These are phyloP conservation scores for Erpobdella octoculata DNA, from an alignment of 2,888 invertebrate species.

Conservation along the genomic window DNA sequence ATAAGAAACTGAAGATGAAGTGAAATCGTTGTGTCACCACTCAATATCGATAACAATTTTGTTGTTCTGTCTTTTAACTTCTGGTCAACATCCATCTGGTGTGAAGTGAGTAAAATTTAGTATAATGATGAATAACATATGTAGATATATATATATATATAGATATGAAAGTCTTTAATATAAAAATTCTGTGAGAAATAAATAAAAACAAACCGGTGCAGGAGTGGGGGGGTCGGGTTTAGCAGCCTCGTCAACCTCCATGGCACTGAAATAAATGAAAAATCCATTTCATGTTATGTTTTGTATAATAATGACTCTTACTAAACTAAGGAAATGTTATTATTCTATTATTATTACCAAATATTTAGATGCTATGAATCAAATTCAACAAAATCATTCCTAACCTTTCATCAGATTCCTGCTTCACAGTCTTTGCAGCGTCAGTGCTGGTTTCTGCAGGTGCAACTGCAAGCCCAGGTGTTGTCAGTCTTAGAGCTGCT, in stretches of 20 bases:
- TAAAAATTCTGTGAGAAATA: too few species aligned
- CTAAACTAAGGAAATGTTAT: background rate
- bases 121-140: too few species aligned
- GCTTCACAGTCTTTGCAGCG: background rate
- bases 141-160: too few species aligned
- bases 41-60: constrained; percentile 80
- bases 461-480: constrained; percentile 39
- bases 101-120: too few species aligned
- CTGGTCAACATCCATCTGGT: constrained; percentile 68
- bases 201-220: too few species aligned
- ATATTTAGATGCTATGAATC: background rate
- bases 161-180: too few species aligned
- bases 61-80: constrained; percentile 75
- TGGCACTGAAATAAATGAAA: constrained; percentile 22
- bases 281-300: too few species aligned
- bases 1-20: constrained; percentile 94
- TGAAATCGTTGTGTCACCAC: constrained; percentile 92
- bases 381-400: background rate
- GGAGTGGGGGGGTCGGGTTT: background rate
- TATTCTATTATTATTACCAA: background rate
- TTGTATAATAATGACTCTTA: too few species aligned
- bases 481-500: constrained; percentile 45
- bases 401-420: background rate
- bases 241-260: constrained; percentile 27
- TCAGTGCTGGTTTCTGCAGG: background rate